Base-by-base conservation (phyloP, 2,113 vertebrate genomes). In the Lonchura striata region DNA sequence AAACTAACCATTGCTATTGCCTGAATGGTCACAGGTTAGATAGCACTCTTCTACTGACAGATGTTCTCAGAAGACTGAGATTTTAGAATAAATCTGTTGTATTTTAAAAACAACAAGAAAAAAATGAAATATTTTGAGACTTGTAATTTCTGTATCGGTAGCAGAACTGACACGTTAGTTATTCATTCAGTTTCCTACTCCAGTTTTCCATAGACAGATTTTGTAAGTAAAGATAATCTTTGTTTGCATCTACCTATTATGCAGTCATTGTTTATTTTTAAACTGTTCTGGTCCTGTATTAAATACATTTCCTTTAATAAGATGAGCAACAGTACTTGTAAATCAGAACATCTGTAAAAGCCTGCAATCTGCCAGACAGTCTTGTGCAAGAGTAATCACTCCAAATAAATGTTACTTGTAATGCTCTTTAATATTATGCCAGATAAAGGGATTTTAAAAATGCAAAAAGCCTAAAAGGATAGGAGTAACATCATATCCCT, bases 301-400 rank as follows among this genome's bases (percentile, higher is more conserved):
- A 81, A 86, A 44, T 88, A 63, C 39, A 59, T 66, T 94, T 70
- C n/a, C 13, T 76, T 76, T 90, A 42, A 49, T 74, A 82, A 88
- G 53, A 94, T 61, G 76, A 80, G 31, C 80, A 91, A 86, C 18
- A 69, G 16, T 53, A 75, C 53, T 92, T 77, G 47, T 82, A 89
- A 95, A 88, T 80, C 44, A 82, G 70, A 92, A 85, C 59, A 96
- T 95, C 92, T 96, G 88, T 87, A 50, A 93, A 90, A 10, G 21
- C 22, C 39, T 94, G 80, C 35, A 42, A 44, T 86, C 50, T 95
- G 86, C 92, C 75, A 94, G 88, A 46, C 44, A 75, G 53, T n/a
- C 80, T 94, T 94, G 79, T 91, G 86, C 78, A 96, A 92, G 82
- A 70, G n/a, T 14, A 74, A 57, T 90, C 1, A 0, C 49, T 79